Evolutionary conservation across 2,888 invertebrate species (phyloP), one percentile per base, ranked within the genome.

Genomic region (Tridacna gigas): DNA sequence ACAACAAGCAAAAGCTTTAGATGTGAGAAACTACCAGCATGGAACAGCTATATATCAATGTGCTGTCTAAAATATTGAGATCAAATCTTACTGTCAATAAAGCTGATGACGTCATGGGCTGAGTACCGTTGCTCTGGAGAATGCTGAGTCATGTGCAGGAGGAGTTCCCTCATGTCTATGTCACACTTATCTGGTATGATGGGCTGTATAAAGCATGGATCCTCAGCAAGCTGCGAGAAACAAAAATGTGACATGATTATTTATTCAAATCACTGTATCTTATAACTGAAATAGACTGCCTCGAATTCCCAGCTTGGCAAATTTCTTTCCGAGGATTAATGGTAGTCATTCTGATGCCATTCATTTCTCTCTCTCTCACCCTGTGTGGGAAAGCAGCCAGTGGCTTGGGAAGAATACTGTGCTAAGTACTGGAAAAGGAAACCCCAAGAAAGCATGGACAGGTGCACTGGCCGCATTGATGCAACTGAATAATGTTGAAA

Each of bases 161-260:
- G 60, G 0, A 89, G 67, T 4, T 77, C 78, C 60, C 85, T 80
- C 86, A 89, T 88, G 48, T 85, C 86, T 1, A 74, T 61, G 60
- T 82, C 80, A 51, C 84, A 83, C 25, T 79, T 82, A 51, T 89
- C 89, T 63, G 88, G 84, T 15, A 88, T 84, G 63, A 82, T 65
- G 18, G 69, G 63, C 48, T 82, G 77, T n/a, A 82, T 69, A 45
- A 80, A 77, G 61, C 28, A n/a, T 5, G 25, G 22, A 13, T 48
- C 74, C 9, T 9, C 9, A 0, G 66, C 73, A 63, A 74, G 51
- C 74, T 74, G 66, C 7, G 60, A 61, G 12, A n/a, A 20, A 18
- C 18, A 26, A 26, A 13, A 1, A 28, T 26, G 20, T 15, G 12
- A 63, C 4, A 25, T 4, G 15, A 63, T 4, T 63, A n/a, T 63